phyloP scores from a whole-genome alignment of 2,113 vertebrate species.

The Mustelus asterias region DNA sequence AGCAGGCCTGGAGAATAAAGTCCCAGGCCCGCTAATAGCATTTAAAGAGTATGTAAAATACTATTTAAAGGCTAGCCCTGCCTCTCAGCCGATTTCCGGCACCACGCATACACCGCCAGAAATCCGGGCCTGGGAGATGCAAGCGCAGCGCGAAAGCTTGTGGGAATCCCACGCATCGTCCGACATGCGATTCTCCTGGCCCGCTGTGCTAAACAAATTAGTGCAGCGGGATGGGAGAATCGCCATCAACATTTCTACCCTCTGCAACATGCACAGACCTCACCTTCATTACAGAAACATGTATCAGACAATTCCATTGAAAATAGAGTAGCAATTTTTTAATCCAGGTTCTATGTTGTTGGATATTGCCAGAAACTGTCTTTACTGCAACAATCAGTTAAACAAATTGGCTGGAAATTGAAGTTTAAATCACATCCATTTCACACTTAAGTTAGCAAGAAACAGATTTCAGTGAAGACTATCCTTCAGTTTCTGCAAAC shows the following conservation, averaged over 20 bases:
- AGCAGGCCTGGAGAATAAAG: too few species aligned
- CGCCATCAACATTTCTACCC: not conserved
- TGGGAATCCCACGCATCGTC: too few species aligned
- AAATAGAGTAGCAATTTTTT: not conserved
- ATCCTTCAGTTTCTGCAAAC: not conserved
- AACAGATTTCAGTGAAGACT: not conserved
- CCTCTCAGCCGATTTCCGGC: too few species aligned
- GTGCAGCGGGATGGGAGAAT: too few species aligned
- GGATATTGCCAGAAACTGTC: not conserved
- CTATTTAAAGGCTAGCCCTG: too few species aligned
- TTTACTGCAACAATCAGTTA: not conserved
- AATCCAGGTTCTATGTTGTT: not conserved
- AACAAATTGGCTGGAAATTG: slow-evolving; percentile 6
- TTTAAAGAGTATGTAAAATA: too few species aligned
- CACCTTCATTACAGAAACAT: not conserved
- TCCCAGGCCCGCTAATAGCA: too few species aligned
- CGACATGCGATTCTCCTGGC: too few species aligned
- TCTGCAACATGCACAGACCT: not conserved
- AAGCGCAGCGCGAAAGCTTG: too few species aligned
- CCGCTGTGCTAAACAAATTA: too few species aligned
- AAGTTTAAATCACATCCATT: not conserved
- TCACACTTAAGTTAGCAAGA: not conserved
- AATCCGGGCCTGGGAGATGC: too few species aligned
- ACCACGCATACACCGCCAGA: too few species aligned
- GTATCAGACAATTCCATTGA: not conserved